phyloP scores from a whole-genome alignment of 2,888 invertebrate genomes.

The Pantelozetes paolii region DNA sequence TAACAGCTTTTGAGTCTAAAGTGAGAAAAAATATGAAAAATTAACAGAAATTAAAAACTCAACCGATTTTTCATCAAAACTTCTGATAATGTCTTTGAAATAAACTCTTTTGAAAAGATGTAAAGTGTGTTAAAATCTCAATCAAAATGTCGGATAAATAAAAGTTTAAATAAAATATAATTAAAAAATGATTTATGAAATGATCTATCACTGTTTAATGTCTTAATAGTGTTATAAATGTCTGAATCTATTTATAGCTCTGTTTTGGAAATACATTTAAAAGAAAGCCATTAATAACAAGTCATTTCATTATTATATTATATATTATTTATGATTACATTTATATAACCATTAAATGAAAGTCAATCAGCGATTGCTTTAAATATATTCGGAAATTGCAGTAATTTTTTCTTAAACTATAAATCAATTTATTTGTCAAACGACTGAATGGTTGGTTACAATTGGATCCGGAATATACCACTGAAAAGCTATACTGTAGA shows the following conservation, averaged over 20 bases:
- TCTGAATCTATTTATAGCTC: not conserved
- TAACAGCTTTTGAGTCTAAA: too few relatives aligned
- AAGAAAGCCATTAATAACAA: not conserved
- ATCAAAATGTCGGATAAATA: not conserved
- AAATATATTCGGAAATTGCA: slow-evolving; percentile 19
- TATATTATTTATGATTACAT: not conserved
- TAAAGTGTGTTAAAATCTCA: not conserved
- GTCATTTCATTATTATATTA: not conserved
- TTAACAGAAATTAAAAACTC: too few relatives aligned
- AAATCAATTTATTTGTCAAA: slow-evolving; percentile 19
- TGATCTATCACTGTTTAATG: not conserved
- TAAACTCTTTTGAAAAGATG: not conserved
- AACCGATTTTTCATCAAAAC: too few relatives aligned
- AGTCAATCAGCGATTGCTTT: slow-evolving; percentile 10
- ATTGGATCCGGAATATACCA: not conserved
- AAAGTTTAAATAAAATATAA: too few relatives aligned
- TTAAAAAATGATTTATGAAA: too few relatives aligned
- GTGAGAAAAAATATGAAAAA: too few relatives aligned
- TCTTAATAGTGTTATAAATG: not conserved
- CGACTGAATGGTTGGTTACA: not conserved
- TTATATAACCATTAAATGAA: slow-evolving; percentile 4
- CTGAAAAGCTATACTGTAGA: too few relatives aligned
- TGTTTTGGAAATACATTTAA: too few relatives aligned
- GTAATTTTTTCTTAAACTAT: not conserved
- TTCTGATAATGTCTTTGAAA: not conserved